Conservation (phyloP, 2,113 vertebrate species). For the Microcebus murinus region DNA sequence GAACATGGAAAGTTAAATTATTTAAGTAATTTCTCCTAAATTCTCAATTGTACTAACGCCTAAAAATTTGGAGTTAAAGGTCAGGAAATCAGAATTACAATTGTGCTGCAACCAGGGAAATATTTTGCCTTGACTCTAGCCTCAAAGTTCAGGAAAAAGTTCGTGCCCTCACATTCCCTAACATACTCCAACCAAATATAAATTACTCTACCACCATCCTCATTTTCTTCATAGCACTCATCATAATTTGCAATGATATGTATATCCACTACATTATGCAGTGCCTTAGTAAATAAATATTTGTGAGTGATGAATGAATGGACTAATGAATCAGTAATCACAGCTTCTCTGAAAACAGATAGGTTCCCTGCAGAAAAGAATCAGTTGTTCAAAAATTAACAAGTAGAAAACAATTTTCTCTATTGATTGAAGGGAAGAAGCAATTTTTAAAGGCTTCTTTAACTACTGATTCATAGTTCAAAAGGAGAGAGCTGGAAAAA, state of each 20-base stretch:
- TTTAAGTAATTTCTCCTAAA: not conserved
- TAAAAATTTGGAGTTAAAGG: conserved; percentile 17
- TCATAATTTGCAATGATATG: not conserved
- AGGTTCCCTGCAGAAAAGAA: not conserved
- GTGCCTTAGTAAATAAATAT: conserved; percentile 10
- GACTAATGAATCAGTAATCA: not conserved
- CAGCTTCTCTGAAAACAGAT: not conserved
- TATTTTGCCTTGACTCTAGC: not conserved
- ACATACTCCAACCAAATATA: not conserved
- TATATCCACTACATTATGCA: not conserved
- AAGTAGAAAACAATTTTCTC: conserved; percentile 11
- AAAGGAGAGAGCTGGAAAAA: not conserved
- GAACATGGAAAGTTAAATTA: not conserved
- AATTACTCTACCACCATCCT: not conserved
- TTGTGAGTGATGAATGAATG: not conserved
- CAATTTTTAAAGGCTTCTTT: conserved; percentile 32
- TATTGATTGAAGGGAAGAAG: not conserved
- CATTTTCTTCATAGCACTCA: not conserved
- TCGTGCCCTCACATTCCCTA: not conserved
- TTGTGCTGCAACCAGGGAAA: not conserved
- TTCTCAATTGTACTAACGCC: not conserved
- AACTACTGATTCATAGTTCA: not conserved
- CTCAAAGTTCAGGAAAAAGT: not conserved
- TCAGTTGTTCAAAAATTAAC: not conserved
- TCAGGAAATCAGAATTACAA: not conserved